phyloP scores from a whole-genome alignment of 2,888 invertebrate species.

The Chamaedrilus cognettii region DNA sequence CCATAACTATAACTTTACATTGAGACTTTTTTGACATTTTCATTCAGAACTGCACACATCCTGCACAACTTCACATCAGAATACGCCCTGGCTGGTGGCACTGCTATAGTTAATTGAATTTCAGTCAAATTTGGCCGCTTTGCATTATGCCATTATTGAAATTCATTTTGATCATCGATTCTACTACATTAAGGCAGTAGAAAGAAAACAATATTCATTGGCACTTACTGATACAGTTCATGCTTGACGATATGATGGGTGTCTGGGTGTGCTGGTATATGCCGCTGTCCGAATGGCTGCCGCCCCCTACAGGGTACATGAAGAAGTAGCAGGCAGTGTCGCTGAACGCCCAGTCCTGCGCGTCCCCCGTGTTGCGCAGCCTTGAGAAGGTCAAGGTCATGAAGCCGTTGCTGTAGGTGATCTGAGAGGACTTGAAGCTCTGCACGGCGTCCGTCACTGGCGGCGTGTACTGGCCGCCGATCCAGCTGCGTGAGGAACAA shows the following conservation, averaged over 20 bases:
- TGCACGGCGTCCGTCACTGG: not conserved
- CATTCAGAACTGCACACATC: no score
- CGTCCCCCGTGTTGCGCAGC: not conserved
- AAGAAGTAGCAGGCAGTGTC: conserved; percentile 16
- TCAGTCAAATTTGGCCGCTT: no score
- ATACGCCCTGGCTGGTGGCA: no score
- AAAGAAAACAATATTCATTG: not conserved
- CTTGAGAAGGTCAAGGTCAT: conserved; percentile 6
- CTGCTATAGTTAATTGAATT: no score
- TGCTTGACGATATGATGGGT: not conserved
- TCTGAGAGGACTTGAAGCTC: not conserved
- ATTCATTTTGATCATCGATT: no score
- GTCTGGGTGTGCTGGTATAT: not conserved
- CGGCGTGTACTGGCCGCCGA: not conserved
- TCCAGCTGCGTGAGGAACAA: no score
- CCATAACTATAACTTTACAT: no score
- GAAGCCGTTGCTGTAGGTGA: not conserved
- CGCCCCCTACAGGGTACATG: conserved; percentile 15
- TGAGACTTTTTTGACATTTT: no score
- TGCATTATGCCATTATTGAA: no score
- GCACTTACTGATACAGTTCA: conserved; percentile 11
- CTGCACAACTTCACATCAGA: no score
- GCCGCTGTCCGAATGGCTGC: not conserved
- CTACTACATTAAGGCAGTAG: no score
- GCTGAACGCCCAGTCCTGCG: conserved; percentile 1